Evolutionary conservation across 2,888 invertebrate genomes (phyloP), one percentile per base, ranked within the genome.

Genomic region (Melieria omissa): DNA sequence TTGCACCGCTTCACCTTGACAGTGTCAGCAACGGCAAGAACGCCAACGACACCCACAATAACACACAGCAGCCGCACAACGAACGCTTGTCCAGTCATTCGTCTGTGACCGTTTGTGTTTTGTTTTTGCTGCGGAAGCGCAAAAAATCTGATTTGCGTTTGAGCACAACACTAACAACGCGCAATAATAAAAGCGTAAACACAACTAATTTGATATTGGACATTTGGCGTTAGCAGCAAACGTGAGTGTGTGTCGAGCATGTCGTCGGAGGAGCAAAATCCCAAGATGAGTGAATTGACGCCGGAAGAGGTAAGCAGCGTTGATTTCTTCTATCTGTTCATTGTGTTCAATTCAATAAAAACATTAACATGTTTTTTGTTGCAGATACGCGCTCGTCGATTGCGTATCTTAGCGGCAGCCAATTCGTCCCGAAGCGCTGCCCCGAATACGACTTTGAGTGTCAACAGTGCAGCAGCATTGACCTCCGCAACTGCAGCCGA

Each of bases 271-370:
- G 75, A 74, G 57, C 71, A 75, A 74, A 76, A 74, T 71, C 29
- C 73, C 47, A 76, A 77, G 73, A 73, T 78, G 69, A 76, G 74
- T 69, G 95, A 95, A 90, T 89, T 95, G 81, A 93, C 92, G 85
- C 94, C 93, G 87, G 95, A 95, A 88, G 95, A 95, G 93, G 95
- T 94, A 89, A 91, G 92, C 89, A 76, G 76, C 73, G n/a, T 5
- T 55, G 16, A 60, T 44, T n/a, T 47, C 16, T 61, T 62, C 8
- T 63, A 16, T 52, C 4, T 62, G 10, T 62, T 14, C 44, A 54
- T 44, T 58, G 9, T 41, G 16, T n/a, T 9, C 10, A 55, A 61
- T 46, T 70, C 63, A 14, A 55, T 29, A 70, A 78, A 81, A 83
- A 81, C 84, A 85, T 84, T 85, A 86, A 86, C 86, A 85, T 86